Conservation (phyloP, 2,113 vertebrate genomes). For the Myotis yumanensis region DNA sequence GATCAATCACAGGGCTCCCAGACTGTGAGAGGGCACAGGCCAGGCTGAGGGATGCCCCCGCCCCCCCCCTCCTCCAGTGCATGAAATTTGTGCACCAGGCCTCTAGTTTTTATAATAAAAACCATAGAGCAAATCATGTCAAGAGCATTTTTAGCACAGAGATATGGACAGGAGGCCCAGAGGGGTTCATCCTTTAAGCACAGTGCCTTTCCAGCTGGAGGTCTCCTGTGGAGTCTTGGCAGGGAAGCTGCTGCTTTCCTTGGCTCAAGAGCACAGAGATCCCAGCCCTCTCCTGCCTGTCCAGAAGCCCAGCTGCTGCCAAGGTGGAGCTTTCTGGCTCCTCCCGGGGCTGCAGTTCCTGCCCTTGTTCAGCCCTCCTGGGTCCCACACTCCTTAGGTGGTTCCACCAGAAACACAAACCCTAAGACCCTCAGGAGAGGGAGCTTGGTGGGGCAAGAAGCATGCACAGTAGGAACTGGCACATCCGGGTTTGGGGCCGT, state of each 20-base stretch:
- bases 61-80: too few relatives aligned
- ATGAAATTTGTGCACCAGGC: too few relatives aligned
- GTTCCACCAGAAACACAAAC: not conserved
- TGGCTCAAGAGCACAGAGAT: not conserved
- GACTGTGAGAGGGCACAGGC: too few relatives aligned
- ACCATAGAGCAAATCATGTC: not conserved
- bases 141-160: slow-evolving; percentile 30
- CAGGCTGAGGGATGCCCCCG: too few relatives aligned
- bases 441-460: not conserved
- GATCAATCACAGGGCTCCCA: too few relatives aligned
- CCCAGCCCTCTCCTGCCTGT: not conserved
- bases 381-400: not conserved
- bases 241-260: not conserved
- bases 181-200: not conserved
- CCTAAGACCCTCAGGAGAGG: not conserved
- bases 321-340: not conserved
- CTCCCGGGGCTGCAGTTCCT: not conserved
- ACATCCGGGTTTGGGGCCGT: accelerated
- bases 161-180: accelerated
- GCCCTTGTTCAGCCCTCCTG: accelerated
- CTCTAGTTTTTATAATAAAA: slow-evolving; percentile 17
- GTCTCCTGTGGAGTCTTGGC: not conserved
- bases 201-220: not conserved
- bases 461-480: not conserved
- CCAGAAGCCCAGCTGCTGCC: accelerated